Base-by-base conservation (phyloP, 2,113 vertebrate genomes). In the Mus pahari region DNA sequence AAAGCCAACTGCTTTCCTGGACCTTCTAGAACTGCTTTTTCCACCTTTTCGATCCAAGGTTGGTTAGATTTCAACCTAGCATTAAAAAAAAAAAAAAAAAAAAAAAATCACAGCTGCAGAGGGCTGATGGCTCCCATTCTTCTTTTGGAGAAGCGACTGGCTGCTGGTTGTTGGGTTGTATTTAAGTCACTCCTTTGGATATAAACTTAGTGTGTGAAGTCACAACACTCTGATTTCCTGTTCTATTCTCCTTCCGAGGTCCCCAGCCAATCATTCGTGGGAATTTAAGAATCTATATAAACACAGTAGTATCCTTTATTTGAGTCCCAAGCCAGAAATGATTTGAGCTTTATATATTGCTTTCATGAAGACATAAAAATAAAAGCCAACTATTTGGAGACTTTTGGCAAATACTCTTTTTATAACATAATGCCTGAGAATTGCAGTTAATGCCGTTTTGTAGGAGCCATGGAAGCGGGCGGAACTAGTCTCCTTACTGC, bases 281-380 rank as follows among this genome's bases (percentile, higher is more conserved):
- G 71, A 93, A 95, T 66, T 94, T 90, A 90, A 91, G 71, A 86
- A 92, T 91, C 68, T 81, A 31, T n/a, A 78, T 62, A 97, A 96
- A 94, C 84, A 60, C 66, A 73, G 31, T 42, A 53, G 73, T 64
- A 87, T n/a, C 89, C 42, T 94, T 89, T 92, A 60, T 66, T 50
- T 89, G 82, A 92, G 48, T 55, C 84, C 75, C 89, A 92, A 89
- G 81, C 36, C 81, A 94, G 86, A 96, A 94, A 88, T 87, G 48
- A 92, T 31, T 94, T 77, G 77, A 86, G 33, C 60, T 82, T 64
- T 11, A 86, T 2, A 78, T 60, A 62, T 60, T 68, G 93, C 73
- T 42, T 94, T 91, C 9, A 89, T 48, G 22, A 96, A 86, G 92
- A 95, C 39, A 89, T 73, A 90, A 96, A 94, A 96, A 91, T 91